These are phyloP conservation scores for Phragmatobia fuliginosa DNA, from an alignment of 2,888 invertebrate genomes.

Conservation along the genomic window DNA sequence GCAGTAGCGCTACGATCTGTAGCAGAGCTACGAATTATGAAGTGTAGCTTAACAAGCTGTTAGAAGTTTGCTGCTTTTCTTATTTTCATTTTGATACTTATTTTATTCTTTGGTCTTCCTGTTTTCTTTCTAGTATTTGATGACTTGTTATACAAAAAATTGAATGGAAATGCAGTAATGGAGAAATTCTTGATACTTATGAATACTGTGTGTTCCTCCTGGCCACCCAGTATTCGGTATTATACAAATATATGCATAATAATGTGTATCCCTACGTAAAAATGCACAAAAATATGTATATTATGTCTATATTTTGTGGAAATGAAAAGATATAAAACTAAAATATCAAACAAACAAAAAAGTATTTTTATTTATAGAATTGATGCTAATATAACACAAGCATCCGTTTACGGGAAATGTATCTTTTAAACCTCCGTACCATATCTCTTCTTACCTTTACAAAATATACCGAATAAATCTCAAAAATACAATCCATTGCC, in stretches of 20 bases:
- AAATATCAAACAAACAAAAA: constrained; percentile 46
- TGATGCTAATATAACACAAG: constrained; percentile 50
- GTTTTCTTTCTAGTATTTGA: not conserved
- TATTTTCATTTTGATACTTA: not conserved
- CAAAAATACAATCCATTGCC: constrained; percentile 6
- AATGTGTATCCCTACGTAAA: not conserved
- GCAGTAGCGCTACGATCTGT: constrained; percentile 32
- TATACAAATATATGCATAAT: not conserved
- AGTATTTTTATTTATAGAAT: constrained; percentile 53
- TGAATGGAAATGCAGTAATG: too few relatives aligned
- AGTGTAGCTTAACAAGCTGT: not conserved
- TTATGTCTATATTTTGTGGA: not conserved
- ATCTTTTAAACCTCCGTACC: constrained; percentile 44
- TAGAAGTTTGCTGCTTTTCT: not conserved
- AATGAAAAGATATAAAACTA: not conserved
- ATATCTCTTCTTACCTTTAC: constrained; percentile 19
- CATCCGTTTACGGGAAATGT: constrained; percentile 50
- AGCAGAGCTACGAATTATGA: constrained; percentile 20
- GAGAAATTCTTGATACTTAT: too few relatives aligned
- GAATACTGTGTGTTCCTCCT: too few relatives aligned
- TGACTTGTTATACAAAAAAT: not conserved
- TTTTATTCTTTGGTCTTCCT: not conserved
- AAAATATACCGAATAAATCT: not conserved
- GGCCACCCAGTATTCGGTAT: too few relatives aligned
- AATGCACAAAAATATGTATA: not conserved